Base-by-base conservation (phyloP, 2,888 invertebrate genomes). In the Eupeodes latifasciatus region DNA sequence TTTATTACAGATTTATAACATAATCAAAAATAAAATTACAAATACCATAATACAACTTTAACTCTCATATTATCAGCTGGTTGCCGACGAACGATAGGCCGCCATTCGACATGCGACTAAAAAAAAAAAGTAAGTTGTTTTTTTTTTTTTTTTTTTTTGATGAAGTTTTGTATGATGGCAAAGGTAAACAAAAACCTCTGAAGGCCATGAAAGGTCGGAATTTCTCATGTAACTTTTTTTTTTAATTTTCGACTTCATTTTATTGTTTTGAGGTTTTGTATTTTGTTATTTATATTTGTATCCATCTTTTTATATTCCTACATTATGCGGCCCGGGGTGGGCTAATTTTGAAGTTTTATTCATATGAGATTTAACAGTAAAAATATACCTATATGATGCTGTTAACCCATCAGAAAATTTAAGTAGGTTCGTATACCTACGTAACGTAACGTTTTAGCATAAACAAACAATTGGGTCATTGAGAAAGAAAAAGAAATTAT, bases 201-300 rank as follows among this genome's bases (percentile, higher is more conserved):
- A 86, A 86, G 86, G 86, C 86, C 86, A 86, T 82, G 86, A 83
- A 86, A 86, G 86, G 86, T 86, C 86, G 86, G 66, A 86, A 79
- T 83, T 86, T 86, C 79, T 79, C 83, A 86, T 76, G 69, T 59
- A 47, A 40, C 47, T 72, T 57, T 4, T 14, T 66, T 64, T 71
- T 71, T 72, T 62, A 27, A 27, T 55, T 69, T 27, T 62, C 14
- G 51, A 5, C 10, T 67, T 11, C 5, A 11, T 64, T 53, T 27
- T 49, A 71, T 27, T 71, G 69, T 64, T 85, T 62, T 77, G 40
- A 61, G 57, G 51, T 74, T 78, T 12, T 81, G 27, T 27, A 40
- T 36, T 36, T 36, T 36, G 7, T 36, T 36, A 16, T 72, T 47
- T 72, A 36, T 19, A 55, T 9, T 53, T 72, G 14, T 66, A 27